Evolutionary conservation across 2,113 vertebrate genomes (phyloP).

Genomic region (Murina feae): DNA sequence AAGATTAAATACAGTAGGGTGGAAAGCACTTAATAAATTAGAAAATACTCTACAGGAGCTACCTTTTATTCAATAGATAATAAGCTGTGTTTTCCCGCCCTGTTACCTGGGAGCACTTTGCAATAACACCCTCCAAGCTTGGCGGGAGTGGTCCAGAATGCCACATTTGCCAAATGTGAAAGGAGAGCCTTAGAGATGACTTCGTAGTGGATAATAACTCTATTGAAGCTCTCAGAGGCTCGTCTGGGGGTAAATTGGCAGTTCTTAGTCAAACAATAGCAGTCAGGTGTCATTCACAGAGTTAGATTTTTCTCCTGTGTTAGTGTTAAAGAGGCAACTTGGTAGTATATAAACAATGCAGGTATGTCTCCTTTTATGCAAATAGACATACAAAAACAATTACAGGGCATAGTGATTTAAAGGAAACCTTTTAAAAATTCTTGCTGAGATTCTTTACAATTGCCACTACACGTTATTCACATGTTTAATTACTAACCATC

Average conservation of each 20-base stretch:
- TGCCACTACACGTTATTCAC: not conserved
- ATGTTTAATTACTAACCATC: not conserved
- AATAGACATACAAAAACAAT: slow-evolving; percentile 16
- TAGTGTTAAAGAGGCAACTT: not conserved
- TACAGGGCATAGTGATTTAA: slow-evolving; percentile 6
- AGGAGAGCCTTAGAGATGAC: not conserved
- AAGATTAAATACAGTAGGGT: slow-evolving; percentile 8
- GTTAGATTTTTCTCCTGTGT: not conserved
- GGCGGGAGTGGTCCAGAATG: not conserved
- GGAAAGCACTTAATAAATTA: not conserved
- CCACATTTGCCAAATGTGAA: not conserved
- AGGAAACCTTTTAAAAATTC: not conserved
- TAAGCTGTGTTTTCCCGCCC: not conserved
- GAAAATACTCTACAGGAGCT: not conserved
- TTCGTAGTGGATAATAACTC: slow-evolving; percentile 10
- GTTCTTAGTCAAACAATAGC: slow-evolving; percentile 11
- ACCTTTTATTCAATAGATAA: not conserved
- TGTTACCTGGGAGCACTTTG: not conserved
- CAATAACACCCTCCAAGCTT: not conserved
- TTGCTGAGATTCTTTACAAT: not conserved
- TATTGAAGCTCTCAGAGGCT: slow-evolving; percentile 26
- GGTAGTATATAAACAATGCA: not conserved
- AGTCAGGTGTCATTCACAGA: not conserved
- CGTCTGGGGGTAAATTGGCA: slow-evolving; percentile 14
- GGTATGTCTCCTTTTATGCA: not conserved